These are phyloP conservation scores for Meiosimyza decipiens DNA, from an alignment of 2,888 invertebrate genomes.

Conservation along the genomic window DNA sequence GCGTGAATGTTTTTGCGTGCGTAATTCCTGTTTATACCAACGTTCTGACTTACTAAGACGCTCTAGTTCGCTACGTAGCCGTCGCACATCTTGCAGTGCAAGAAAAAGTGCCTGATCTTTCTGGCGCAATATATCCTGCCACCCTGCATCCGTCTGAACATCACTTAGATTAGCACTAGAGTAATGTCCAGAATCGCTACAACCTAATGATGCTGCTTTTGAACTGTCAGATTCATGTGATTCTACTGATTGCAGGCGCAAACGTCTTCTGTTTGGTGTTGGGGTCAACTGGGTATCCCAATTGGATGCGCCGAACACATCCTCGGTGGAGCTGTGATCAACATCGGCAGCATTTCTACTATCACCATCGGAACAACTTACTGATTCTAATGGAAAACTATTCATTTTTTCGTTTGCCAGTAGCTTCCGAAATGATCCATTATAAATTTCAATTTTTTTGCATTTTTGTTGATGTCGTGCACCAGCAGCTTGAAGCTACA, in stretches of 20 bases:
- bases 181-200: constrained; percentile 53
- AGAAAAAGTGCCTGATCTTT: constrained; percentile 51
- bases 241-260: constrained; percentile 14
- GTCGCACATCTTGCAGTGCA: constrained; percentile 56
- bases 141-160: constrained; percentile 6
- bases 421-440: too few relatives aligned
- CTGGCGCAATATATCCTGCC: constrained; percentile 38
- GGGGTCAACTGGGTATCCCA: not conserved
- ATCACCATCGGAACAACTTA: not conserved
- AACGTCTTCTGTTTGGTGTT: not conserved
- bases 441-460: too few relatives aligned
- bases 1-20: constrained; percentile 57
- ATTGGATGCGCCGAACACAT: not conserved
- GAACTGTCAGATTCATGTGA: constrained; percentile 34
- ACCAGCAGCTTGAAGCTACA: not conserved
- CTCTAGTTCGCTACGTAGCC: constrained; percentile 61
- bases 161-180: constrained; percentile 50
- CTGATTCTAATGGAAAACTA: too few relatives aligned
- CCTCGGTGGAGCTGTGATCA: not conserved
- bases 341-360: not conserved
- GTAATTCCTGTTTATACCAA: constrained; percentile 64
- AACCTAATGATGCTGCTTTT: constrained; percentile 39
- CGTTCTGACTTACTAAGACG: constrained; percentile 61
- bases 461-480: not conserved
- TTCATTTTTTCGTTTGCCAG: too few relatives aligned